Evolutionary conservation across 2,113 vertebrate species (phyloP), one percentile per base, ranked within the genome.

Genomic region (Stegastes partitus): DNA sequence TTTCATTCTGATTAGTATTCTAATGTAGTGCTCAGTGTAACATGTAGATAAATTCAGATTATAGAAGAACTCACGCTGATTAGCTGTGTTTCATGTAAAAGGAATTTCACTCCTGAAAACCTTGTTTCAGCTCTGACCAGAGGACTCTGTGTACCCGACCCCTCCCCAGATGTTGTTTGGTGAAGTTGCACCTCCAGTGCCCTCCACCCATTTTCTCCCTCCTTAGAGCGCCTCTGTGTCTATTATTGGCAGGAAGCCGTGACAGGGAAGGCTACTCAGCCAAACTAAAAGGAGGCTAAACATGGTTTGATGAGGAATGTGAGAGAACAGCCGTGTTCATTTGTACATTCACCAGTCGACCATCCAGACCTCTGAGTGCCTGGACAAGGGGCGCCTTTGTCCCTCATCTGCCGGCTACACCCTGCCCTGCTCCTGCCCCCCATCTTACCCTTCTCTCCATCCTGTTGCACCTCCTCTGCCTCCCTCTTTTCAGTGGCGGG

Each of bases 301-400:
- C 77, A 89, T 85, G 92, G 88, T 89, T 90, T 82, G 91, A 92
- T 90, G 39, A 75, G 89, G 92, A 94, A 92, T 77, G 71, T 79
- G 79, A 72, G 86, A 86, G 90, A 91, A 92, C 89, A 91, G 87
- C 87, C 79, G 53, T 56, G 83, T 87, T 87, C 87, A 75, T 84
- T 92, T 88, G 89, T 89, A 88, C 85, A 78, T 90, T 92, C 82
- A 89, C 74, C 85, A 93, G 89, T 89, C 79, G 89, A 85, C 93
- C 87, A 91, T 92, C 93, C 92, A 57, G 81, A 85, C 91, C 63
- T 71, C 74, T 77, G 90, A 93, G 94, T 92, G 93, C 90, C 68
- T 91, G 91, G 92, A 98, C 95, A 97, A 97, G 94, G 88, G 89
- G 69, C 50, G 90, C 89, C 95, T 96, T 98, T 98, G 96, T 98